Evolutionary conservation across 2,113 vertebrate genomes (phyloP).

Genomic region (Litocranius walleri): DNA sequence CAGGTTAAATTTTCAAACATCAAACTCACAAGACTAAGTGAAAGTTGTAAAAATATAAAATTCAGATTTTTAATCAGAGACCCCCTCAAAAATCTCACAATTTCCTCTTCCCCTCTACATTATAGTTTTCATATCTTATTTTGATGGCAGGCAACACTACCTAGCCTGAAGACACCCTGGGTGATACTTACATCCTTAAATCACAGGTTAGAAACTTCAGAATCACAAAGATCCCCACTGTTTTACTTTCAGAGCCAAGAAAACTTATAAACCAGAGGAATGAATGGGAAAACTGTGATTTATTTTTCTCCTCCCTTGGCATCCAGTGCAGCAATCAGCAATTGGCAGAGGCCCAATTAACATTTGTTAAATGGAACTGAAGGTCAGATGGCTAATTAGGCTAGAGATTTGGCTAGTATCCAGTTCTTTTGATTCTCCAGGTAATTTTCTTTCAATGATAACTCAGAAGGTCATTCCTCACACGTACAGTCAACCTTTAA

Average conservation of each 20-base stretch:
- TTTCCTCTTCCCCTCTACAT: neutral
- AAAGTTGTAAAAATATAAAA: neutral
- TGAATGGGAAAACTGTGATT: neutral
- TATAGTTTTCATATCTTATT: neutral
- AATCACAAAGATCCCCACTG: neutral
- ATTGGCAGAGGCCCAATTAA: neutral
- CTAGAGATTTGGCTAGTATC: neutral
- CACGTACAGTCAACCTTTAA: neutral
- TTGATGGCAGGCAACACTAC: neutral
- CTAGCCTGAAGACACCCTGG: neutral
- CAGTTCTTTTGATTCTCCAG: neutral
- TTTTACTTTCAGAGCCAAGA: neutral
- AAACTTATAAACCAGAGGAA: neutral
- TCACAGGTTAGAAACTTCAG: neutral
- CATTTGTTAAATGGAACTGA: neutral
- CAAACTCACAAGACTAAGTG: neutral
- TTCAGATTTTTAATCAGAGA: neutral
- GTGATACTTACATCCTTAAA: neutral
- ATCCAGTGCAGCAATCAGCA: fast-evolving
- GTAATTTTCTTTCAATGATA: neutral
- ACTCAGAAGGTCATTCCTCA: neutral
- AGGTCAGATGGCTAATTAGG: neutral
- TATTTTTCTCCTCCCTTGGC: neutral
- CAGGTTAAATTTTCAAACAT: neutral
- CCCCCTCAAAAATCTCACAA: neutral